Conservation (phyloP, 2,113 vertebrate species). For the Cettia cetti region DNA sequence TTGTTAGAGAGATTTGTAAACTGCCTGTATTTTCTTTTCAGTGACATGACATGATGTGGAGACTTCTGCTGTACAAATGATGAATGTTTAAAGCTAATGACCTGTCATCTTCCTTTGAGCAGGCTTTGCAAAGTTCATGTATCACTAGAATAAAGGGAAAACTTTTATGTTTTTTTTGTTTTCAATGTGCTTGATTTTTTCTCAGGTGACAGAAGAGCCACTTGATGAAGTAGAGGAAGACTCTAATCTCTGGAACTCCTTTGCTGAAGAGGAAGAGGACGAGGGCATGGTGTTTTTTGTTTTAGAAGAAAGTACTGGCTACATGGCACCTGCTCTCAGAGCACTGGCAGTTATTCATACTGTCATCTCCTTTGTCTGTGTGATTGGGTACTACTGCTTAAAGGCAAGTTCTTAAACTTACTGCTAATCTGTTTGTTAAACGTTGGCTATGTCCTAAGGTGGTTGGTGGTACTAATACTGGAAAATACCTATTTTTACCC, state of each 20-base stretch:
- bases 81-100: neutral
- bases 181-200: neutral
- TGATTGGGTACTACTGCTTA: constrained; percentile 95
- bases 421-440: neutral
- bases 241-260: constrained; percentile 86
- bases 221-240: constrained; percentile 81
- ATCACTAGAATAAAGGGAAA: neutral
- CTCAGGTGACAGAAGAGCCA: constrained; percentile 92
- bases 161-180: neutral
- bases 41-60: neutral
- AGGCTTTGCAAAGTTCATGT: neutral
- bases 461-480: neutral
- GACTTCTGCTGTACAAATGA: neutral
- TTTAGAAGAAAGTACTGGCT: constrained; percentile 95
- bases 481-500: neutral
- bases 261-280: constrained; percentile 86
- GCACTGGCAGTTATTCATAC: constrained; percentile 91
- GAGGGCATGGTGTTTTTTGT: constrained; percentile 90
- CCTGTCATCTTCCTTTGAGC: neutral
- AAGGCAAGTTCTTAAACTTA: constrained; percentile 78
- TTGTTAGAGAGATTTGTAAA: neutral
- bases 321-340: constrained; percentile 93
- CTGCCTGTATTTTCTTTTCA: neutral
- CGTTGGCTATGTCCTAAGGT: neutral
- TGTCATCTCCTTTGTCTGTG: constrained; percentile 93